phyloP scores from a whole-genome alignment of 1,140 invertebrate species.

The Brachionus paranguensis region DNA sequence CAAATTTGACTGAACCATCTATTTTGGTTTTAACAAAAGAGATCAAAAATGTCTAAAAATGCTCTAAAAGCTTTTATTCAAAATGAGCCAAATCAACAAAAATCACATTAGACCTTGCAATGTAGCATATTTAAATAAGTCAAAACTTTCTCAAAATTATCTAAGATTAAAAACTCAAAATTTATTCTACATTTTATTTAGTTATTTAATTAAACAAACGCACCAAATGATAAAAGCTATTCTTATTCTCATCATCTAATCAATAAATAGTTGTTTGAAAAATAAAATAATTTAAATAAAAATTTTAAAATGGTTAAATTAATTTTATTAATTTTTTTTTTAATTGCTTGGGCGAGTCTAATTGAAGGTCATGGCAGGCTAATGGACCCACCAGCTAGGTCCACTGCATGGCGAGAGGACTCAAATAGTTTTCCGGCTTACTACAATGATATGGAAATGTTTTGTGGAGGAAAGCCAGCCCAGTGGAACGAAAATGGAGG shows the following conservation, averaged over 20 bases:
- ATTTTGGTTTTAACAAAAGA: no score
- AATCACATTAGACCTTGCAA: not conserved
- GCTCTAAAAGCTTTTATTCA: not conserved
- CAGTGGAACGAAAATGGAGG: slow-evolving; percentile 21
- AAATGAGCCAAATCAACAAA: not conserved
- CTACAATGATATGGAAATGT: slow-evolving; percentile 82
- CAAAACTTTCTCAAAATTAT: not conserved
- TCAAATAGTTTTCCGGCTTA: slow-evolving; percentile 60
- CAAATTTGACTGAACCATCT: no score
- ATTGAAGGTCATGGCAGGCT: slow-evolving; percentile 1
- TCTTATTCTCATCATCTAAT: not conserved
- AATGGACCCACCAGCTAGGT: slow-evolving; percentile 11
- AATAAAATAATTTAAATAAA: not conserved
- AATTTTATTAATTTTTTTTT: not conserved
- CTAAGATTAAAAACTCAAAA: not conserved
- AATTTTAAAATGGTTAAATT: not conserved
- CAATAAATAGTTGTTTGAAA: not conserved
- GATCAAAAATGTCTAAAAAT: no score
- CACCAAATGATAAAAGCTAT: not conserved
- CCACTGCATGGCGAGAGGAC: slow-evolving; percentile 67
- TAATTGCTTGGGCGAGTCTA: not conserved
- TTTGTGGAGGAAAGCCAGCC: slow-evolving; percentile 76
- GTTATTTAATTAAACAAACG: not conserved
- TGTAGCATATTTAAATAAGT: not conserved
- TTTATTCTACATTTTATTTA: not conserved